Conservation (phyloP, 64 coral and sea anemone species). For the Astreopora myriophthalma region DNA sequence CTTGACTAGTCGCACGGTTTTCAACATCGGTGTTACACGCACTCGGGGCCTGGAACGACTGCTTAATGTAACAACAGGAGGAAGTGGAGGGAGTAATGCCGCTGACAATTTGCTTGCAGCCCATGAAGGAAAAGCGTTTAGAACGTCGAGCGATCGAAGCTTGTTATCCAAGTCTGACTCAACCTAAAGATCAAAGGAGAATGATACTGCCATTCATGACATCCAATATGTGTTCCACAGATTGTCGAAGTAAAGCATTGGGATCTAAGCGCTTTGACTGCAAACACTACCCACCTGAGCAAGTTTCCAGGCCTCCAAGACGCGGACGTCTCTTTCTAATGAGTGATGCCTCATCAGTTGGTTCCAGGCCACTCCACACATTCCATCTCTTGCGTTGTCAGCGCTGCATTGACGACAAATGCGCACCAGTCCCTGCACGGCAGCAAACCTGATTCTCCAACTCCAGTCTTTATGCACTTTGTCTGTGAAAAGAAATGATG, state of each 20-base stretch:
- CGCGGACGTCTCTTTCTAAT: conserved; percentile 69
- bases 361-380: conserved; percentile 81
- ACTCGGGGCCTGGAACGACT: conserved; percentile 42
- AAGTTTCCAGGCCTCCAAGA: conserved; percentile 85
- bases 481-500: background rate
- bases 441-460: conserved; percentile 91
- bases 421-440: conserved; percentile 91
- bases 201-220: background rate
- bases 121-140: conserved; percentile 25
- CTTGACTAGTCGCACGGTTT: conserved; percentile 8
- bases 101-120: conserved; percentile 69
- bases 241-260: background rate
- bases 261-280: background rate
- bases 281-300: conserved; percentile 64
- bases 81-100: conserved; percentile 66
- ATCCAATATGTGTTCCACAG: no score
- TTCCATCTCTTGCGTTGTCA: conserved; percentile 79
- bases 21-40: conserved; percentile 9
- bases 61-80: conserved; percentile 40
- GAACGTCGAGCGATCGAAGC: background rate
- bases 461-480: conserved; percentile 79
- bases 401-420: conserved; percentile 75
- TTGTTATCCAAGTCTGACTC: conserved; percentile 55
- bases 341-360: conserved; percentile 85
- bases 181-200: background rate